Conservation (phyloP, 2,888 invertebrate species). For the Dicyrtomina minuta region DNA sequence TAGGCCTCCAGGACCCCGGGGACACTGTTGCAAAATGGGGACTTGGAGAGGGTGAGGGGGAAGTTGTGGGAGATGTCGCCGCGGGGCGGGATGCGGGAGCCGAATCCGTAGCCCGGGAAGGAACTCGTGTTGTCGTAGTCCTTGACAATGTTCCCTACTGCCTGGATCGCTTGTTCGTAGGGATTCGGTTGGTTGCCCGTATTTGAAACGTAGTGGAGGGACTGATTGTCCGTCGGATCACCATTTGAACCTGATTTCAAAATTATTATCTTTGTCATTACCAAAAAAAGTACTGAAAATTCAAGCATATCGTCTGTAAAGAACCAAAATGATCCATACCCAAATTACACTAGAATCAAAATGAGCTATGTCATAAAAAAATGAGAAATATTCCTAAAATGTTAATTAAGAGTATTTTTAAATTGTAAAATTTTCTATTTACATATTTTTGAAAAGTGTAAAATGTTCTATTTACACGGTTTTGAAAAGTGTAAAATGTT, state of each 20-base stretch:
- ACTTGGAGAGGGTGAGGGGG: conserved; percentile 55
- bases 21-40: conserved; percentile 58
- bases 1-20: conserved; percentile 59
- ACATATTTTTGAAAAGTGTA: too few species aligned
- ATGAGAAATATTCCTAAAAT: too few species aligned
- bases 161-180: conserved; percentile 58
- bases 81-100: conserved; percentile 59
- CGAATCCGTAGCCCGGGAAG: conserved; percentile 60
- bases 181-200: conserved; percentile 55
- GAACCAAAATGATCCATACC: too few species aligned
- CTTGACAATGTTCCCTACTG: conserved; percentile 58
- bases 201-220: conserved; percentile 48
- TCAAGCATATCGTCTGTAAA: too few species aligned
- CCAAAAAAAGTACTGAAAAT: neutral
- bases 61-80: conserved; percentile 60
- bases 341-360: too few species aligned
- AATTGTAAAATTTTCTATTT: too few species aligned
- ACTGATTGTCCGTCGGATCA: conserved; percentile 21
- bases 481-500: too few species aligned
- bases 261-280: neutral
- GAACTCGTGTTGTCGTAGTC: conserved; percentile 61
- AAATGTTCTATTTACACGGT: too few species aligned
- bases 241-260: conserved; percentile 10
- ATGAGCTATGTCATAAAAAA: too few species aligned
- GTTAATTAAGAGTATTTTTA: too few species aligned